These are phyloP conservation scores for Paramuricea clavata DNA, from an alignment of 92 coral and sea anemone genomes.

Conservation along the genomic window DNA sequence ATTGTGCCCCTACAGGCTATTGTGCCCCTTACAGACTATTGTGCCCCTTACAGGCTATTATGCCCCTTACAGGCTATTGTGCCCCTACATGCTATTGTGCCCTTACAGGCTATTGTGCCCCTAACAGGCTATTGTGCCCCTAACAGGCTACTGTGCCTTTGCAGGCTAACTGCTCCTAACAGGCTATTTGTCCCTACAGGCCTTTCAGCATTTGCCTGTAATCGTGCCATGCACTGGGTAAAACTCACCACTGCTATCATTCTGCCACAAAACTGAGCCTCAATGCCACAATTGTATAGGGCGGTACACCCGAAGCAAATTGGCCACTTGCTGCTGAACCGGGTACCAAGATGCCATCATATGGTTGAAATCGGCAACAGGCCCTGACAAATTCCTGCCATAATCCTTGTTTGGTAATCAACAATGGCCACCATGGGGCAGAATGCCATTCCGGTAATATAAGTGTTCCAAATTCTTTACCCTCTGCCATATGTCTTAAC, in stretches of 20 bases:
- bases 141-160: neutral
- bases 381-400: neutral
- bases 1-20: too few species aligned
- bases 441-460: conserved; percentile 74
- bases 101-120: too few species aligned
- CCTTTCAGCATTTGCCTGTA: too few species aligned
- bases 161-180: neutral
- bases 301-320: conserved; percentile 13
- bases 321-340: conserved; percentile 33
- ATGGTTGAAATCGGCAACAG: neutral
- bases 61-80: too few species aligned
- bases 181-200: neutral
- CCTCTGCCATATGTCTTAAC: conserved; percentile 62
- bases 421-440: conserved; percentile 59
- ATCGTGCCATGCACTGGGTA: too few species aligned
- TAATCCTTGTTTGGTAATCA: neutral
- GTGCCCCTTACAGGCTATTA: too few species aligned
- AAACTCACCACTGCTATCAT: neutral
- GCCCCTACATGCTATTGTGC: too few species aligned
- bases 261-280: neutral
- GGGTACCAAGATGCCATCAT: conserved; percentile 6
- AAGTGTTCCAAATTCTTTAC: conserved; percentile 68
- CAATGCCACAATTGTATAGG: conserved; percentile 6
- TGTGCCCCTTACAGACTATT: too few species aligned
- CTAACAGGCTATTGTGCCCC: too few species aligned